Evolutionary conservation across 2,888 invertebrate genomes (phyloP).

Genomic region (Tiphia femorata): DNA sequence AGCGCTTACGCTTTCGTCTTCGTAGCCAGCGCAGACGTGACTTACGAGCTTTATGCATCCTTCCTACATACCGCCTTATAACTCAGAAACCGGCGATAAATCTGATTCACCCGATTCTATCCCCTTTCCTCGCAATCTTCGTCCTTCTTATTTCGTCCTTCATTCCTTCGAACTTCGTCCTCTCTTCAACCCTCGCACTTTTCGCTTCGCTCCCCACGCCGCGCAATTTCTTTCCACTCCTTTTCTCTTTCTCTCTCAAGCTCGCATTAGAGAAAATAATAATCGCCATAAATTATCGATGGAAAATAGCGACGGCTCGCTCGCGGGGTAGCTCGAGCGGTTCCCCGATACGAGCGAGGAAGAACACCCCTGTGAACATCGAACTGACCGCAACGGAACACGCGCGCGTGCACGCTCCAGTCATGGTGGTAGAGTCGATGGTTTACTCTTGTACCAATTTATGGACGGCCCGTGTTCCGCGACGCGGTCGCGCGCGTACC

Average conservation of each 20-base stretch:
- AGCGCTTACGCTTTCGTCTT: conserved; percentile 30
- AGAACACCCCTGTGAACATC: too few species aligned
- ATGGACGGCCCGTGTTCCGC: too few species aligned
- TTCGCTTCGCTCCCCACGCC: conserved; percentile 19
- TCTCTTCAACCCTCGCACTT: background rate
- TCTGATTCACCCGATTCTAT: conserved; percentile 51
- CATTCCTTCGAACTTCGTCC: conserved; percentile 13
- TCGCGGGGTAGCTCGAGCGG: conserved; percentile 39
- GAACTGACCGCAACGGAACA: too few species aligned
- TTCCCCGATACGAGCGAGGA: too few species aligned
- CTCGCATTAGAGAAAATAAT: conserved; percentile 52
- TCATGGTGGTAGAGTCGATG: too few species aligned
- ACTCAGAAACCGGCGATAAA: conserved; percentile 58
- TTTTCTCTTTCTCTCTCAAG: conserved; percentile 3
- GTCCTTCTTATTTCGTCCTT: background rate
- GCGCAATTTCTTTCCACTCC: conserved; percentile 16
- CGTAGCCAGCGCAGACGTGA: conserved; percentile 48
- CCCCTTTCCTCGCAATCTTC: conserved; percentile 28
- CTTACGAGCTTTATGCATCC: conserved; percentile 54
- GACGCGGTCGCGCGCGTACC: too few species aligned
- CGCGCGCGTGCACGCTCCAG: too few species aligned
- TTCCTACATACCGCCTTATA: conserved; percentile 52
- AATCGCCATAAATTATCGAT: conserved; percentile 59
- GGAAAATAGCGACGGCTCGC: too few species aligned
- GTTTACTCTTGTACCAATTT: too few species aligned